Conservation (phyloP, 2,797 vertebrate genomes). For the Alca torda region DNA sequence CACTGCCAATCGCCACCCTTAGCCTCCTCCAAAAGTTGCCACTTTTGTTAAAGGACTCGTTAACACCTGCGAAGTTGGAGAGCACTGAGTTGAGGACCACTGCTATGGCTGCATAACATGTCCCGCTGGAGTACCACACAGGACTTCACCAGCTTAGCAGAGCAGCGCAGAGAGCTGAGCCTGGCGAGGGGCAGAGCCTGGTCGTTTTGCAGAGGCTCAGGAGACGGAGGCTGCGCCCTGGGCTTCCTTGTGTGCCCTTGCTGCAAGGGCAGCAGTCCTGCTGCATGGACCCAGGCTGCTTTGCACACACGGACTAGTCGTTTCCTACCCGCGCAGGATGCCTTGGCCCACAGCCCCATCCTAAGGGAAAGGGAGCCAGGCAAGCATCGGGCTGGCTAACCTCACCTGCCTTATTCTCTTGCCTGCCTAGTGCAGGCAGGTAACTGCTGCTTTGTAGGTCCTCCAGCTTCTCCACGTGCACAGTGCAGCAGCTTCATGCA, state of each 20-base stretch:
- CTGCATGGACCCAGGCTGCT: fast-evolving
- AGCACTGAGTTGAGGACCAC: not conserved
- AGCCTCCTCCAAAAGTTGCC: not conserved
- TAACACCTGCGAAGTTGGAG: not conserved
- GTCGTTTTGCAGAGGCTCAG: not conserved
- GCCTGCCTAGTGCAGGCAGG: not conserved
- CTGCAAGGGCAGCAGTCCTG: not conserved
- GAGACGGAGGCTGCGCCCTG: not conserved
- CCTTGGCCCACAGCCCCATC: not conserved
- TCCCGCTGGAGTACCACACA: not conserved
- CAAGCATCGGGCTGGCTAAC: not conserved
- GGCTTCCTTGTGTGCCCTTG: not conserved
- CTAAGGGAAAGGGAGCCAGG: not conserved
- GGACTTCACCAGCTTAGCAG: not conserved
- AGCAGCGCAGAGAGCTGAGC: not conserved
- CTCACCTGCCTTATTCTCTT: not conserved
- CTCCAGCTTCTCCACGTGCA: not conserved
- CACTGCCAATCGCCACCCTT: fast-evolving
- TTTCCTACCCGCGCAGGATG: not conserved
- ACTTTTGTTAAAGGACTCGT: not conserved
- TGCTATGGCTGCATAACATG: not conserved
- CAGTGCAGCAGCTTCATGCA: fast-evolving
- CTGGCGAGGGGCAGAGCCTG: not conserved
- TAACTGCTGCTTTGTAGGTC: not conserved
- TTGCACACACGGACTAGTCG: fast-evolving